phyloP scores from a whole-genome alignment of 2,797 vertebrate genomes.

The Pseudochromis fuscus region DNA sequence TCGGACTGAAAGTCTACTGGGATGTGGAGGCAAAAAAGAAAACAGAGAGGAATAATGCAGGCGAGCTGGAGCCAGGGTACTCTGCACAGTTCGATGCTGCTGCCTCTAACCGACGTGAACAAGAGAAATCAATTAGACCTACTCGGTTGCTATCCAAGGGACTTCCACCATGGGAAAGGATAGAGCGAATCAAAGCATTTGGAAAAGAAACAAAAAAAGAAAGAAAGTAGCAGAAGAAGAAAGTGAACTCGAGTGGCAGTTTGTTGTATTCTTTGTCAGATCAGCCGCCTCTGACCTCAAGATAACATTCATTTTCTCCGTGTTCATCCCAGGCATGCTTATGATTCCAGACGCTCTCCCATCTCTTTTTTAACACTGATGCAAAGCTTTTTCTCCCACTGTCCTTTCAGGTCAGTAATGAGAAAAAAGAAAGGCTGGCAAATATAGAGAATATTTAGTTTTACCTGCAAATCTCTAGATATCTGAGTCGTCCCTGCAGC shows the following conservation, averaged over 20 bases:
- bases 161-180: conserved; percentile 68
- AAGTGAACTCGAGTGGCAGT: conserved; percentile 61
- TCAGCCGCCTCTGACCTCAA: conserved; percentile 63
- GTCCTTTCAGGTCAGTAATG: conserved; percentile 57
- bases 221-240: conserved; percentile 57
- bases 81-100: conserved; percentile 76
- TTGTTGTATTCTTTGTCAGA: conserved; percentile 64
- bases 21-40: conserved; percentile 59
- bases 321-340: conserved; percentile 43
- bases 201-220: conserved; percentile 20
- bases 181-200: conserved; percentile 67
- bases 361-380: conserved; percentile 28
- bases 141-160: conserved; percentile 78
- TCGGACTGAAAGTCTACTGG: conserved; percentile 58
- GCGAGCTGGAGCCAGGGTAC: conserved; percentile 76
- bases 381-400: conserved; percentile 34
- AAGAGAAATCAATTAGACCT: conserved; percentile 86
- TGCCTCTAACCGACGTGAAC: conserved; percentile 75
- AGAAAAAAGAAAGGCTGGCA: conserved; percentile 38
- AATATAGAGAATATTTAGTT: conserved; percentile 43
- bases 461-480: conserved; percentile 28
- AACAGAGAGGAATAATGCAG: conserved; percentile 67
- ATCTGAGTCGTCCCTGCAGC: conserved; percentile 27
- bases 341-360: conserved; percentile 56
- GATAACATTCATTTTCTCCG: conserved; percentile 60